phyloP scores from a whole-genome alignment of 2,797 vertebrate species.

The Decapterus maruadsi region DNA sequence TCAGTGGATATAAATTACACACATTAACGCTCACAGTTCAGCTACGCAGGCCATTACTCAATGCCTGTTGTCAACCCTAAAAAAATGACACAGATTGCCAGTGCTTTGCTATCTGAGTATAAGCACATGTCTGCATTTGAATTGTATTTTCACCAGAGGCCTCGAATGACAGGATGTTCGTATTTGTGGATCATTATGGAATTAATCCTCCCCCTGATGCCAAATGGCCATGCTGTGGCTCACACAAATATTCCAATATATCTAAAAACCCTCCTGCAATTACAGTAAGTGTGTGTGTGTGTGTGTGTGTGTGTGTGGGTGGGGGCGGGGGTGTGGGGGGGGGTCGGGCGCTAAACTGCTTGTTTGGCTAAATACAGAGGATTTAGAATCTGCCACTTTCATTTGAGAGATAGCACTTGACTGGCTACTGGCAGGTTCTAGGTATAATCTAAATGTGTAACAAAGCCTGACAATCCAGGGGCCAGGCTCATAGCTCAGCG shows the following conservation, averaged over 20 bases:
- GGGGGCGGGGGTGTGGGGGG: constrained; percentile 60
- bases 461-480: constrained; percentile 82
- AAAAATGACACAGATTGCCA: constrained; percentile 42
- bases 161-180: constrained; percentile 66
- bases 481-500: constrained; percentile 75
- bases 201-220: constrained; percentile 77
- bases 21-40: constrained; percentile 24
- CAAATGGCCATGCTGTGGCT: constrained; percentile 73
- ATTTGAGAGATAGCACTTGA: constrained; percentile 80
- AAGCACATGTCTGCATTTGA: constrained; percentile 58
- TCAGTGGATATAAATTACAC: constrained; percentile 22
- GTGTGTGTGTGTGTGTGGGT: too few species aligned
- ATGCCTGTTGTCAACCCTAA: constrained; percentile 28
- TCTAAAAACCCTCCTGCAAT: constrained; percentile 80
- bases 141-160: constrained; percentile 60
- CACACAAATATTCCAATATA: constrained; percentile 77
- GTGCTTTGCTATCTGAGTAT: constrained; percentile 36
- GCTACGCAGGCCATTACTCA: constrained; percentile 16
- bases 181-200: constrained; percentile 79
- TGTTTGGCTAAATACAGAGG: constrained; percentile 83
- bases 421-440: constrained; percentile 78
- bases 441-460: constrained; percentile 85
- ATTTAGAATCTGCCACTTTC: constrained; percentile 83
- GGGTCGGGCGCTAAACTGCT: constrained; percentile 72
- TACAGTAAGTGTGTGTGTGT: constrained; percentile 72